Percentiles rank a stretch among this genome's conserved stretches.
These are phyloP conservation scores for Mesodorylaimus sp. DNA, from an alignment of 2,888 invertebrate species.

Conservation along the genomic window DNA sequence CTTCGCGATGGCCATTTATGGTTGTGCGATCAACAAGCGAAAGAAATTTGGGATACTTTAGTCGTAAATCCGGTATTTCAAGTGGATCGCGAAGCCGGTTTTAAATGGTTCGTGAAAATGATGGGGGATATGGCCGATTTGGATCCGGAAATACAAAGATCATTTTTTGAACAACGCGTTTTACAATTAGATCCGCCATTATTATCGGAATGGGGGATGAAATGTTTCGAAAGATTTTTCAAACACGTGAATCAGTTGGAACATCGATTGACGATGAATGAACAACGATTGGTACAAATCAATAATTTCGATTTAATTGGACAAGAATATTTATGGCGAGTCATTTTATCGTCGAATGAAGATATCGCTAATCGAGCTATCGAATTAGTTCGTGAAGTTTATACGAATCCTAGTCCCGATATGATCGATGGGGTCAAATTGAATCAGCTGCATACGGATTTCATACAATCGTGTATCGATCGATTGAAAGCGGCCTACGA, in stretches of 20 bases:
- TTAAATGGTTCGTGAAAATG: slow-evolving; percentile 33
- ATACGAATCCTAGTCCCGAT: slow-evolving; percentile 73
- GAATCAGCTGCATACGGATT: slow-evolving; percentile 77
- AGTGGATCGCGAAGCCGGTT: slow-evolving; percentile 83
- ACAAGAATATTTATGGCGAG: slow-evolving; percentile 72
- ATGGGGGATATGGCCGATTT: slow-evolving; percentile 70
- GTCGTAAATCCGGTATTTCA: slow-evolving; percentile 79
- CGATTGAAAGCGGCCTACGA: slow-evolving; percentile 66
- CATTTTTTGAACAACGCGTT: slow-evolving; percentile 86
- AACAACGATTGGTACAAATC: slow-evolving; percentile 38
- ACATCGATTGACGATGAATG: slow-evolving; percentile 47
- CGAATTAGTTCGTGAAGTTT: slow-evolving; percentile 71
- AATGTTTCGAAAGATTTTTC: slow-evolving; percentile 59
- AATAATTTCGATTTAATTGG: slow-evolving; percentile 87
- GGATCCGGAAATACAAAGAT: slow-evolving; percentile 81
- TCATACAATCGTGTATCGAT: slow-evolving; percentile 75
- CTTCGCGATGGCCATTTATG: slow-evolving; percentile 72
- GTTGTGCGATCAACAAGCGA: slow-evolving; percentile 89
- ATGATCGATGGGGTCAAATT: slow-evolving; percentile 51
- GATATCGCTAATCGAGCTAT: slow-evolving; percentile 82
- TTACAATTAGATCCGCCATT: slow-evolving; percentile 72
- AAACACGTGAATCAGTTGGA: slow-evolving; percentile 73
- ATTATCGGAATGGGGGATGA: slow-evolving; percentile 76
- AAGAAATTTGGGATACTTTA: slow-evolving; percentile 72
- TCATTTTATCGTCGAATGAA: slow-evolving; percentile 56